These are phyloP conservation scores for Spisula subtruncata DNA, from an alignment of 2,888 invertebrate genomes.

Conservation along the genomic window DNA sequence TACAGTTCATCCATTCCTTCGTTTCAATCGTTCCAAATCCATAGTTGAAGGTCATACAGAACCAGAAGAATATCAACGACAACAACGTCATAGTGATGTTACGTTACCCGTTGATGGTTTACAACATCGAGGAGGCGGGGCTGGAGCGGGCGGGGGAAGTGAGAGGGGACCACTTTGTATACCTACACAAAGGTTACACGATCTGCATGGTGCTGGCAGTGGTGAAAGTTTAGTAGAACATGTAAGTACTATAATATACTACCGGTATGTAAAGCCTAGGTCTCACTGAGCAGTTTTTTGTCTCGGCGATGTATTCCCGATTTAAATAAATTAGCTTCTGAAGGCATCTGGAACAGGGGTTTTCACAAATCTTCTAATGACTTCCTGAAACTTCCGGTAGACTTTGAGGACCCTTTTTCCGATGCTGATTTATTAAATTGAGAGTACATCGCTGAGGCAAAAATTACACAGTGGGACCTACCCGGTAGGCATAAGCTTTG, in stretches of 20 bases:
- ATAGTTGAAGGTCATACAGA: conserved; percentile 76
- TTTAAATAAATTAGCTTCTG: no score
- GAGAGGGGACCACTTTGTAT: conserved; percentile 79
- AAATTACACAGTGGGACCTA: no score
- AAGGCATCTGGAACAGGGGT: no score
- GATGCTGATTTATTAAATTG: no score
- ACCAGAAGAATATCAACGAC: conserved; percentile 50
- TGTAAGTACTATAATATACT: conserved; percentile 86
- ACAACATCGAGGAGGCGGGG: background rate
- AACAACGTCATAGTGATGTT: conserved; percentile 78
- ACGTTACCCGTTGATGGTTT: conserved; percentile 46
- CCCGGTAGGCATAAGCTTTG: no score
- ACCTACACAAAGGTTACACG: conserved; percentile 63
- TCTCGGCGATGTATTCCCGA: no score
- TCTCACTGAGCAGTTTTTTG: no score
- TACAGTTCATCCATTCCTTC: conserved; percentile 71
- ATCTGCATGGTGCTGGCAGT: conserved; percentile 88
- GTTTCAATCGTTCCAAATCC: conserved; percentile 77
- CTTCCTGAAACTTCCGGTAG: no score
- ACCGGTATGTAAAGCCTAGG: no score
- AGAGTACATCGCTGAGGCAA: no score
- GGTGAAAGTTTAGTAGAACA: conserved; percentile 98
- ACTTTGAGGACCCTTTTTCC: no score
- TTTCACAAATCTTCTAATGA: no score
- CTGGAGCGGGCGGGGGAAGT: background rate